Conservation (phyloP, 2,888 invertebrate genomes). For the Temnothorax rugatulus region DNA sequence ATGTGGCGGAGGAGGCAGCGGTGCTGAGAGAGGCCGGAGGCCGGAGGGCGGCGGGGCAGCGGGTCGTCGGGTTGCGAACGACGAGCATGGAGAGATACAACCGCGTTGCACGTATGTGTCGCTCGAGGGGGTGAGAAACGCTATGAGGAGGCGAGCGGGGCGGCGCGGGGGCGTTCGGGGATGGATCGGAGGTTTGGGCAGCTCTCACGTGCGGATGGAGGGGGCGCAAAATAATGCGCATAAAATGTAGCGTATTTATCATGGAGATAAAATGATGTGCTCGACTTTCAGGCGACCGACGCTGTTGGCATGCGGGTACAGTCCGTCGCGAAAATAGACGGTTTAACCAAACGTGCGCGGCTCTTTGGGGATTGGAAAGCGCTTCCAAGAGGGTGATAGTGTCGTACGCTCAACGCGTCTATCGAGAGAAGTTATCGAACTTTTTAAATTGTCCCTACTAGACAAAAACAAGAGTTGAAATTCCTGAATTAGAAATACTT, state of each 20-base stretch:
- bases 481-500: not conserved
- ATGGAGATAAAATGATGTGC: slow-evolving; percentile 85
- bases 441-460: slow-evolving; percentile 25
- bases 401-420: slow-evolving; percentile 69
- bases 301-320: slow-evolving; percentile 78
- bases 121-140: slow-evolving; percentile 73
- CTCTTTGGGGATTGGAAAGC: slow-evolving; percentile 7
- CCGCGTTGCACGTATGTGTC: slow-evolving; percentile 76
- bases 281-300: slow-evolving; percentile 83
- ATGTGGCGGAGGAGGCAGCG: slow-evolving; percentile 71
- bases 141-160: slow-evolving; percentile 64
- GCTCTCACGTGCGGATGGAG: slow-evolving; percentile 75
- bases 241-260: slow-evolving; percentile 86
- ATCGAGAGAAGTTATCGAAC: not conserved
- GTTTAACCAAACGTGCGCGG: slow-evolving; percentile 8
- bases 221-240: slow-evolving; percentile 85
- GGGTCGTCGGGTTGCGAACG: slow-evolving; percentile 83
- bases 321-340: slow-evolving; percentile 72
- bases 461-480: not conserved
- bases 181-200: slow-evolving; percentile 68
- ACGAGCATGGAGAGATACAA: slow-evolving; percentile 77
- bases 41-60: slow-evolving; percentile 61
- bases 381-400: slow-evolving; percentile 68
- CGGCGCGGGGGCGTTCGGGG: slow-evolving; percentile 58
- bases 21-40: slow-evolving; percentile 69